A percentile compares a stretch with the other conserved stretches of the same genome.
Conservation (phyloP, 92 coral and sea anemone genomes). For the Bergia sp. region DNA sequence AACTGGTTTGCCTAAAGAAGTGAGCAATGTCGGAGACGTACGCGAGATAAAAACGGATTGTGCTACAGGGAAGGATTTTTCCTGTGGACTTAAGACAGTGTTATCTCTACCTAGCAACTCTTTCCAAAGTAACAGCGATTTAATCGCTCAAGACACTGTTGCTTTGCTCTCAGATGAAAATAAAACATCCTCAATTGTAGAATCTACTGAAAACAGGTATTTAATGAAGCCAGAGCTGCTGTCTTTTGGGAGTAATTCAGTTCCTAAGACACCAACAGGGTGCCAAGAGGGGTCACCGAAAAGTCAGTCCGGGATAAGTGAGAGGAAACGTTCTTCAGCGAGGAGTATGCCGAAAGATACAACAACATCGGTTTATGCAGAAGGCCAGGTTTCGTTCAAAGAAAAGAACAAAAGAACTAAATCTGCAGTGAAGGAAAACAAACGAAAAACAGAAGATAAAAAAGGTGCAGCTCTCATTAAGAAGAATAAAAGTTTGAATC, state of each 20-base stretch:
- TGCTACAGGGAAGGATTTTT: no score
- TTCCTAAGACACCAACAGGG: background rate
- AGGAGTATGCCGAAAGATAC: background rate
- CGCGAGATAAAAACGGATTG: background rate
- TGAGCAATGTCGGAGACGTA: background rate
- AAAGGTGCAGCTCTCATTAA: background rate
- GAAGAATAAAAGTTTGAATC: background rate
- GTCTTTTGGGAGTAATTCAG: background rate
- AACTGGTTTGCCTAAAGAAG: background rate
- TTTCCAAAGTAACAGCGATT: no score
- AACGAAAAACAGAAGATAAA: constrained; percentile 1
- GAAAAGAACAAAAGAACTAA: background rate
- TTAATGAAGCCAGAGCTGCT: background rate
- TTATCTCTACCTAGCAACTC: no score
- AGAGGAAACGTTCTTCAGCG: background rate
- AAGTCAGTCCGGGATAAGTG: background rate
- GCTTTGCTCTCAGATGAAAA: background rate
- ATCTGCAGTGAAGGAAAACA: background rate
- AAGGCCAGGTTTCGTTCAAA: background rate
- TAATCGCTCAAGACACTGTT: background rate
- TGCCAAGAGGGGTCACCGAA: background rate
- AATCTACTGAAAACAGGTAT: background rate
- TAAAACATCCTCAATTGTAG: background rate
- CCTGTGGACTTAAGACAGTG: no score
- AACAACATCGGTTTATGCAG: background rate